Percentiles rank a stretch among this genome's conserved stretches.
Evolutionary conservation across 2,113 vertebrate genomes (phyloP).

Genomic region (Rutilus rutilus): DNA sequence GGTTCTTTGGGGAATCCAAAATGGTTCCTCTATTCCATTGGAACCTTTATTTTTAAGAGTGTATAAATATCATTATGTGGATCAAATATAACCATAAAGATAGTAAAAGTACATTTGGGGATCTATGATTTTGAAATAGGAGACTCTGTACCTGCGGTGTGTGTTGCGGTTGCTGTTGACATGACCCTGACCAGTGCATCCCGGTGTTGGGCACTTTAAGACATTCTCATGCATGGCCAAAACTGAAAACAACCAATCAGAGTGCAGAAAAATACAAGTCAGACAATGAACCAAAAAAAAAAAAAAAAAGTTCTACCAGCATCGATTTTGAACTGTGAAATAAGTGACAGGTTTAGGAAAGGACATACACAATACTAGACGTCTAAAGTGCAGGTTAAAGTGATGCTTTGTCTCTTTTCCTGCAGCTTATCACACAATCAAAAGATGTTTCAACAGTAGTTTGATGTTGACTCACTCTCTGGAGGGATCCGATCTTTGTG

Average conservation of each 20-base stretch:
- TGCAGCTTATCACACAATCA: background rate
- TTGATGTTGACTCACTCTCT: slow-evolving; percentile 86
- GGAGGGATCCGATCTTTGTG: slow-evolving; percentile 99
- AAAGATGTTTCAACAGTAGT: slow-evolving; percentile 6
- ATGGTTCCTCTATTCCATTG: background rate
- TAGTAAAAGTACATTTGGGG: background rate
- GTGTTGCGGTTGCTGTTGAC: slow-evolving; percentile 99
- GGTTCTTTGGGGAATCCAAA: background rate
- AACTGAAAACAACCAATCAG: slow-evolving; percentile 75
- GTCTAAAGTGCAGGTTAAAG: background rate
- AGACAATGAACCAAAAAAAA: background rate
- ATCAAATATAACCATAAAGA: background rate
- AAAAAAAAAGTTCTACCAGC: background rate
- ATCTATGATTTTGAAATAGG: background rate
- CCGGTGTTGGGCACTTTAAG: slow-evolving; percentile 96
- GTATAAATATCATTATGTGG: background rate
- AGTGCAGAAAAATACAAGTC: background rate
- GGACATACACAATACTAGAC: background rate
- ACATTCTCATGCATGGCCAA: slow-evolving; percentile 99
- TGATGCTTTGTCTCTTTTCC: background rate
- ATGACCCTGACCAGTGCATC: slow-evolving; percentile 97
- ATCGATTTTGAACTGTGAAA: background rate
- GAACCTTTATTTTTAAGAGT: background rate
- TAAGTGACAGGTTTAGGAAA: background rate
- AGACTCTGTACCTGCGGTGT: slow-evolving; percentile 87